Percentiles rank a stretch among this genome's conserved stretches.
Evolutionary conservation across 2,797 vertebrate species (phyloP).

Genomic region (Sebastes taczanowskii): DNA sequence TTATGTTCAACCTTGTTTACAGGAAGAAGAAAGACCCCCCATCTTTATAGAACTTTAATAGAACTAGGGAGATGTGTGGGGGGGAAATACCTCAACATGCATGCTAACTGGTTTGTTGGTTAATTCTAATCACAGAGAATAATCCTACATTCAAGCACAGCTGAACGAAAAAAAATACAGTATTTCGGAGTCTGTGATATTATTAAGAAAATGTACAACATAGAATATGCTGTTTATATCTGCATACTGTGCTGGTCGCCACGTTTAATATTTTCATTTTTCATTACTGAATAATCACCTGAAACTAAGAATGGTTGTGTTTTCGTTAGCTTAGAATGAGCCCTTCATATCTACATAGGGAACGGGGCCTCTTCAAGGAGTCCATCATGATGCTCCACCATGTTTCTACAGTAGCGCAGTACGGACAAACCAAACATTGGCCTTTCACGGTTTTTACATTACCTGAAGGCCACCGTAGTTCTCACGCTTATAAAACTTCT

Average conservation of each 20-base stretch:
- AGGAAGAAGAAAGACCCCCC: neutral
- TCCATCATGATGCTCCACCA: neutral
- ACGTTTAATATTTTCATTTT: no score
- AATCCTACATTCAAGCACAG: neutral
- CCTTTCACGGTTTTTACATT: neutral
- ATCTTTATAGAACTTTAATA: neutral
- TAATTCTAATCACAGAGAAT: neutral
- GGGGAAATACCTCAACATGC: no score
- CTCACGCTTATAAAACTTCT: no score
- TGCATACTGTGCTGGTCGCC: no score
- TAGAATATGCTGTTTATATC: no score
- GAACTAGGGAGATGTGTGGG: neutral
- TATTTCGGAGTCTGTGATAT: neutral
- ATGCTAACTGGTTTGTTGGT: neutral
- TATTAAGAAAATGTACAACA: neutral
- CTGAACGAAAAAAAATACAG: neutral
- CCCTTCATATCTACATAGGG: no score
- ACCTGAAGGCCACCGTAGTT: no score
- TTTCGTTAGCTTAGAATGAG: no score
- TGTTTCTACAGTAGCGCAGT: neutral
- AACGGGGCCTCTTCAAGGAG: no score
- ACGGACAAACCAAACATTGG: neutral
- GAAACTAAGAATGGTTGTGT: no score
- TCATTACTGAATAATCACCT: no score
- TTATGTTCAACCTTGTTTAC: neutral